Evolutionary conservation across 1,140 invertebrate species (phyloP).

Genomic region (Bombus affinis): DNA sequence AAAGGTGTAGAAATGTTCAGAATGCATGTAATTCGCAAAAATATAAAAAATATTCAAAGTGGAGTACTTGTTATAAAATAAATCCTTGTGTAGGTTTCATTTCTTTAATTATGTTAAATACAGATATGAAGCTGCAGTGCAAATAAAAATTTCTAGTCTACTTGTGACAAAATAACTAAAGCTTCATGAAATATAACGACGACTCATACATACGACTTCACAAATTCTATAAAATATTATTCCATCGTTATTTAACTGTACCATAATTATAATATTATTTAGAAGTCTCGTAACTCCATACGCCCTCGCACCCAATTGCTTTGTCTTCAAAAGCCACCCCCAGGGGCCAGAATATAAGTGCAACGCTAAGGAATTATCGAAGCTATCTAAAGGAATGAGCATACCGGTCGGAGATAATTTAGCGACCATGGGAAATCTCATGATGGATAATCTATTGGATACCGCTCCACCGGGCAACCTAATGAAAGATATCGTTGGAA

Average conservation of each 20-base stretch:
- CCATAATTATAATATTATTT: background rate
- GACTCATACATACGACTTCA: background rate
- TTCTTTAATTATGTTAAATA: no score
- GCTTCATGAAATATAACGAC: background rate
- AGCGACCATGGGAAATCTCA: background rate
- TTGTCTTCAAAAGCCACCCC: conserved; percentile 20
- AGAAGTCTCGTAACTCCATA: background rate
- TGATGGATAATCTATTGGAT: conserved; percentile 8
- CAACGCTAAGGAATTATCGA: background rate
- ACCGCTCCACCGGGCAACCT: background rate
- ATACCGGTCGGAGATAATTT: background rate
- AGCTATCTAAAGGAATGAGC: no score
- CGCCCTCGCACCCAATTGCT: background rate
- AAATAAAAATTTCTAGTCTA: no score
- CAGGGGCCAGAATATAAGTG: conserved; percentile 11
- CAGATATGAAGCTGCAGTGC: no score
- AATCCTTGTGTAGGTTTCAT: no score
- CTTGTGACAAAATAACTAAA: background rate
- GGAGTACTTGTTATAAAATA: no score
- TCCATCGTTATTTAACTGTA: background rate
- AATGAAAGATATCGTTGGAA: conserved; percentile 8
- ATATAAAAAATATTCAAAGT: no score
- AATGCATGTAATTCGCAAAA: no score
- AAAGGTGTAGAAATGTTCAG: no score
- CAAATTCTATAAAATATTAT: background rate